Percentiles rank a stretch among this genome's conserved stretches.
These are phyloP conservation scores for Cacatua alba DNA, from an alignment of 2,113 vertebrate genomes.

Conservation along the genomic window DNA sequence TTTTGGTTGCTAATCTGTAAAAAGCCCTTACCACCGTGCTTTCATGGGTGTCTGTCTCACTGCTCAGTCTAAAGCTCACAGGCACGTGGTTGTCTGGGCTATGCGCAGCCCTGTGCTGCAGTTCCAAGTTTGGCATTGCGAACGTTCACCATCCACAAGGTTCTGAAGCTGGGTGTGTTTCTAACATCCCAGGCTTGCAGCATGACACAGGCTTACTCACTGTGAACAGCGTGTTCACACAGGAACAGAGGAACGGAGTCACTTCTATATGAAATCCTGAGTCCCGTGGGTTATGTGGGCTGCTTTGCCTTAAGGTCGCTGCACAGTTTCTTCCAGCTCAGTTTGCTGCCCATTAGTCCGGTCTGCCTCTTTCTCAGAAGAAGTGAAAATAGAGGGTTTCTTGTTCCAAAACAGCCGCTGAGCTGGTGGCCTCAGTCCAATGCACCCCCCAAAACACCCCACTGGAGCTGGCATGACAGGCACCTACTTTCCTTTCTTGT, in stretches of 20 bases:
- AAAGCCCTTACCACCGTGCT: background rate
- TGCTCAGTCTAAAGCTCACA: background rate
- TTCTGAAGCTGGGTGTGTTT: conserved; percentile 16
- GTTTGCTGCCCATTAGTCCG: background rate
- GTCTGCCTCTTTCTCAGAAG: background rate
- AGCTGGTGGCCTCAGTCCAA: background rate
- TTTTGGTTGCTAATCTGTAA: background rate
- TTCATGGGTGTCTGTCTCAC: accelerated
- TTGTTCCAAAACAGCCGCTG: conserved; percentile 2
- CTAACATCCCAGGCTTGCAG: background rate
- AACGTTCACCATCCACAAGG: background rate
- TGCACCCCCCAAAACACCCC: background rate
- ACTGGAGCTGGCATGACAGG: background rate
- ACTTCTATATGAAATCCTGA: background rate
- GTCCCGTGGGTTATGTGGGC: background rate
- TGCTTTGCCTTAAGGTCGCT: background rate
- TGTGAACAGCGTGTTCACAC: background rate
- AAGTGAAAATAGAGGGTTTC: background rate
- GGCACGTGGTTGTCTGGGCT: background rate
- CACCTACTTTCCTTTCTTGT: background rate
- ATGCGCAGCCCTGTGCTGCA: background rate
- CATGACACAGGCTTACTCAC: conserved; percentile 41
- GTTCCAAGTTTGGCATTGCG: background rate
- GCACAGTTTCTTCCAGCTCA: background rate
- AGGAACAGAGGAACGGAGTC: background rate